These are phyloP conservation scores for Magallana ariakensis DNA, from an alignment of 1,140 invertebrate species.

Conservation along the genomic window DNA sequence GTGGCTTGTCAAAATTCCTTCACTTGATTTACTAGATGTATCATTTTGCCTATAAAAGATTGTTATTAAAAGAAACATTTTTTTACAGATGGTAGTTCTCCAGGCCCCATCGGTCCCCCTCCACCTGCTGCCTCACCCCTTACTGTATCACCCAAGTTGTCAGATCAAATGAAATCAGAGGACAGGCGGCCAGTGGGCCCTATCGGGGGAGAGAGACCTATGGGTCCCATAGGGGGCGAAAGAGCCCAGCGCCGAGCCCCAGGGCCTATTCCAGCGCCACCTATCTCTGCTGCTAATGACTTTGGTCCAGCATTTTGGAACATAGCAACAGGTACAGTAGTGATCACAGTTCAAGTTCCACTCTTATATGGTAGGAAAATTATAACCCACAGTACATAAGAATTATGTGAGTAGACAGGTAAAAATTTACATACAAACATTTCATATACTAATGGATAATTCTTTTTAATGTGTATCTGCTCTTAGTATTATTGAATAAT, in stretches of 20 bases:
- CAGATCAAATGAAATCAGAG: slow-evolving; percentile 57
- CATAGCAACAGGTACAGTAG: slow-evolving; percentile 58
- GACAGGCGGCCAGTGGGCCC: slow-evolving; percentile 66
- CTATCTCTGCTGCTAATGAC: slow-evolving; percentile 45
- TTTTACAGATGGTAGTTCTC: slow-evolving; percentile 60
- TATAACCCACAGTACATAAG: not conserved
- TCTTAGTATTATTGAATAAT: too few species aligned
- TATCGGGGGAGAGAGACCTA: slow-evolving; percentile 64
- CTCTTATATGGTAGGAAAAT: not conserved
- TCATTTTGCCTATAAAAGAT: too few species aligned
- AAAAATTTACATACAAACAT: too few species aligned
- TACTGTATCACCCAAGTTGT: slow-evolving; percentile 63
- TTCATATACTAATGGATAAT: too few species aligned
- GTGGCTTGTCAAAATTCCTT: too few species aligned
- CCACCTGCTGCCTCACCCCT: slow-evolving; percentile 64
- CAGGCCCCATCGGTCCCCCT: slow-evolving; percentile 63
- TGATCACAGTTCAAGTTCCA: not conserved
- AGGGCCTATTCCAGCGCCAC: slow-evolving; percentile 38
- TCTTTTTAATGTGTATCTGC: too few species aligned
- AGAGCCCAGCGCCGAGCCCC: slow-evolving; percentile 66
- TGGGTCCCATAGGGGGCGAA: slow-evolving; percentile 62
- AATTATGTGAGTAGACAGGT: too few species aligned
- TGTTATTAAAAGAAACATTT: too few species aligned
- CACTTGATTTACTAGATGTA: too few species aligned
- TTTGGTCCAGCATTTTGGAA: slow-evolving; percentile 64